These are phyloP conservation scores for Nestor notabilis DNA, from an alignment of 2,113 vertebrate genomes.

Conservation along the genomic window DNA sequence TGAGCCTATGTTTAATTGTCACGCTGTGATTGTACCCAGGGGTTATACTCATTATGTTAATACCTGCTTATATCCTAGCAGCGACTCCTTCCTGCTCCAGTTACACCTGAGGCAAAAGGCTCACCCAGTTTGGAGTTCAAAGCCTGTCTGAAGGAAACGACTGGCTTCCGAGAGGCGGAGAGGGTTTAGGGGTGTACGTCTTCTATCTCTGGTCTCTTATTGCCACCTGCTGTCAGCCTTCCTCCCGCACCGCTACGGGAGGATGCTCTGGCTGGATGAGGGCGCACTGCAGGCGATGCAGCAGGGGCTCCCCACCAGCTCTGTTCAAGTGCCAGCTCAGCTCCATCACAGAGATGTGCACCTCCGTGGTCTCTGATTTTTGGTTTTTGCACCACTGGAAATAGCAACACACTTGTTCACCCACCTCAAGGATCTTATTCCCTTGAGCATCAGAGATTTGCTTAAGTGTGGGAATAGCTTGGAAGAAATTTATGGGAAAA, in stretches of 20 bases:
- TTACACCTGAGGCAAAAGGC: no score
- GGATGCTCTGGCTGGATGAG: rapidly evolving
- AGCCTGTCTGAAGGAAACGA: neutral
- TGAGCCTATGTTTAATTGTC: rapidly evolving
- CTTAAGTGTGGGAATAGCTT: neutral
- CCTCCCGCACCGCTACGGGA: rapidly evolving
- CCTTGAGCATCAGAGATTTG: neutral
- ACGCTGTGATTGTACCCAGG: rapidly evolving
- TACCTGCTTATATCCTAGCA: neutral
- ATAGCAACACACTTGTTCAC: neutral
- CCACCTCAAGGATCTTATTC: neutral
- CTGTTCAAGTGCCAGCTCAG: rapidly evolving
- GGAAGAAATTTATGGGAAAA: neutral
- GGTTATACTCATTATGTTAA: rapidly evolving
- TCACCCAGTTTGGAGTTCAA: neutral
- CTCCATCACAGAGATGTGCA: neutral
- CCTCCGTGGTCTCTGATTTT: neutral
- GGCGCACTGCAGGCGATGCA: neutral
- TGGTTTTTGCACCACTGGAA: neutral
- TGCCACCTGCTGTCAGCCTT: slow-evolving; percentile 11
- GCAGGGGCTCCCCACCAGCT: neutral
- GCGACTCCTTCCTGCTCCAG: neutral
- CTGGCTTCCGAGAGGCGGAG: neutral
- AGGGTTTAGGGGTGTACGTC: neutral
- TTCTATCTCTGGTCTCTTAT: neutral